Percentiles rank a stretch among this genome's conserved stretches.
Evolutionary conservation across 1,140 invertebrate species (phyloP).

Genomic region (Cyphomyrmex costatus): DNA sequence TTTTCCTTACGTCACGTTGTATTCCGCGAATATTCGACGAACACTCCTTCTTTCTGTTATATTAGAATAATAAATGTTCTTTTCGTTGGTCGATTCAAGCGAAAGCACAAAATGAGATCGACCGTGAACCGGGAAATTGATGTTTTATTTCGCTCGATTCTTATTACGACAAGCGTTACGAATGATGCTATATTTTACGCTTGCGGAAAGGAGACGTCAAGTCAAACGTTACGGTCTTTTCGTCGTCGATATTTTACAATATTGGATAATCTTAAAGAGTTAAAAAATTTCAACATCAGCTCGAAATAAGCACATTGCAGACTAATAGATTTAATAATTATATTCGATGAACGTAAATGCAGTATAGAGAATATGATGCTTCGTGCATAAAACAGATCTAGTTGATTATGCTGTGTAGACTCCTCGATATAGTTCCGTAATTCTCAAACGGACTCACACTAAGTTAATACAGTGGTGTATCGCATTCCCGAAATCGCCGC

Average conservation of each 20-base stretch:
- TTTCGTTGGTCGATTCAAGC: neutral
- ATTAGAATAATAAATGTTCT: neutral
- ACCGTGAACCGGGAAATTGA: slow-evolving; percentile 11
- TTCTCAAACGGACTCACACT: neutral
- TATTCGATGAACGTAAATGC: neutral
- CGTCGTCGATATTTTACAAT: neutral
- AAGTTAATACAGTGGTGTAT: slow-evolving; percentile 37
- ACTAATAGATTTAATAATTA: neutral
- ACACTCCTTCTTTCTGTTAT: neutral
- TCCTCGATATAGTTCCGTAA: neutral
- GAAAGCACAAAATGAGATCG: slow-evolving; percentile 23
- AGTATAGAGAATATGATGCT: neutral
- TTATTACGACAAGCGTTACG: neutral
- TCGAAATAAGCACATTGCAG: neutral
- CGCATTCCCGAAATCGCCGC: slow-evolving; percentile 42
- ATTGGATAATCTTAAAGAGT: too few relatives aligned
- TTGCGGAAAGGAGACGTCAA: neutral
- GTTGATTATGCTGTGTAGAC: neutral
- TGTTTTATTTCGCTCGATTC: neutral
- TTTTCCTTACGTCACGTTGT: neutral
- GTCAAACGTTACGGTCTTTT: neutral
- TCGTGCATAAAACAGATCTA: neutral
- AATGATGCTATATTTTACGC: neutral
- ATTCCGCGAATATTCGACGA: neutral
- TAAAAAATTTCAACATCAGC: neutral